These are phyloP conservation scores for Setophaga coronata DNA, from an alignment of 2,113 vertebrate genomes.

Conservation along the genomic window DNA sequence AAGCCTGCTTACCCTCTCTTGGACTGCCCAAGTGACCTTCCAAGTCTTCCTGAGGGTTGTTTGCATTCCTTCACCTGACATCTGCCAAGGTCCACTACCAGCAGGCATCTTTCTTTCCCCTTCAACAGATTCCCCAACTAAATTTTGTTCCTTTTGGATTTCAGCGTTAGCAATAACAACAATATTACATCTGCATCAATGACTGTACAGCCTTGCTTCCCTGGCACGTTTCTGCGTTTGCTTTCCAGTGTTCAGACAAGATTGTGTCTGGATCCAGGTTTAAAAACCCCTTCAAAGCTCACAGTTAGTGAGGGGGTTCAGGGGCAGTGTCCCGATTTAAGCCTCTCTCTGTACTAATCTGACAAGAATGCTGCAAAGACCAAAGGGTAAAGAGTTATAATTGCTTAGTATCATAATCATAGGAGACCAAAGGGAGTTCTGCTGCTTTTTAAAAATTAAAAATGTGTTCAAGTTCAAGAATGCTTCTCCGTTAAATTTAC, in stretches of 20 bases:
- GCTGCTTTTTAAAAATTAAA: slow-evolving; percentile 48
- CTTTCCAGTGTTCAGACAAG: neutral
- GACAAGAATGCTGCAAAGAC: slow-evolving; percentile 29
- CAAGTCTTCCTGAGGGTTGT: neutral
- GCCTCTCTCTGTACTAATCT: slow-evolving; percentile 23
- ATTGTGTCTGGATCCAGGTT: neutral
- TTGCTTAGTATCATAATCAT: slow-evolving; percentile 11
- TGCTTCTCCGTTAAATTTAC: slow-evolving; percentile 35
- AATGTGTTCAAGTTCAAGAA: slow-evolving; percentile 58
- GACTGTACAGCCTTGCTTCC: neutral
- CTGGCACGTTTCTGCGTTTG: accelerated
- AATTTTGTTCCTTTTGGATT: neutral
- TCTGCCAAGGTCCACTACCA: neutral
- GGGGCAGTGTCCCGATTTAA: slow-evolving; percentile 15
- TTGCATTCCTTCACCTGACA: neutral
- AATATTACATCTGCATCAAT: neutral
- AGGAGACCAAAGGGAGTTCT: slow-evolving; percentile 20
- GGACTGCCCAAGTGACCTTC: neutral
- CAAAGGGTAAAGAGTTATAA: slow-evolving; percentile 49
- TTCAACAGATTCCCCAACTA: neutral
- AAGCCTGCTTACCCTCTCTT: neutral
- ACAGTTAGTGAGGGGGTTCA: neutral
- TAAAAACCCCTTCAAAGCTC: neutral
- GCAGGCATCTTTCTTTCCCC: neutral
- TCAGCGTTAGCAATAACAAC: neutral